Percentiles rank a stretch among this genome's conserved stretches.
Conservation (phyloP, 2,797 vertebrate species). For the Ibycter americanus region DNA sequence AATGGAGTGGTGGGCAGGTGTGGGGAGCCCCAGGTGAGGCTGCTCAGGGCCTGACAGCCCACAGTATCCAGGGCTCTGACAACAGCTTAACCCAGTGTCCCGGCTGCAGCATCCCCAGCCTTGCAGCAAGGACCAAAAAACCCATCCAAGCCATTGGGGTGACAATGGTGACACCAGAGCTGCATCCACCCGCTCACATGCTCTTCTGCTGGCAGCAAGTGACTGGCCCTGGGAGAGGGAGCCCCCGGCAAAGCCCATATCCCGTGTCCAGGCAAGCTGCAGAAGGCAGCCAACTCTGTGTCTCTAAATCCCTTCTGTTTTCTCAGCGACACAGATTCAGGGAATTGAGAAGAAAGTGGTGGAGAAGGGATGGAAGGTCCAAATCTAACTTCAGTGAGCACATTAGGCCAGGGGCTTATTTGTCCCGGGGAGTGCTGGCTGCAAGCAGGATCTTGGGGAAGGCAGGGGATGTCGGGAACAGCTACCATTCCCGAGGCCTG, state of each 20-base stretch:
- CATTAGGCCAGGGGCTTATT: not conserved
- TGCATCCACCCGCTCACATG: fast-evolving
- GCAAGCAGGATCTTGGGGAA: not conserved
- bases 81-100: fast-evolving
- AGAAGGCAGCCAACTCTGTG: not conserved
- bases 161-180: not conserved
- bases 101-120: not conserved
- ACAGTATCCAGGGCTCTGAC: not conserved
- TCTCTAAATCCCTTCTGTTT: not conserved
- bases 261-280: fast-evolving
- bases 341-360: not conserved
- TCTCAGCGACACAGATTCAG: not conserved
- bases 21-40: not conserved
- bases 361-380: not conserved
- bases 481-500: not conserved
- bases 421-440: not conserved
- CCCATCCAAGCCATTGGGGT: fast-evolving
- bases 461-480: not conserved
- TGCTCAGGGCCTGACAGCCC: not conserved
- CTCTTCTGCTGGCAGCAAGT: not conserved
- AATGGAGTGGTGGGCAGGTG: fast-evolving
- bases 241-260: fast-evolving
- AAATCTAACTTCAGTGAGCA: not conserved
- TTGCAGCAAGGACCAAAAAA: not conserved
- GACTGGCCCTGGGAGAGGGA: not conserved